A percentile compares a stretch with the other conserved stretches of the same genome.
Evolutionary conservation across 2,888 invertebrate genomes (phyloP).

Genomic region (Nysson spinosus): DNA sequence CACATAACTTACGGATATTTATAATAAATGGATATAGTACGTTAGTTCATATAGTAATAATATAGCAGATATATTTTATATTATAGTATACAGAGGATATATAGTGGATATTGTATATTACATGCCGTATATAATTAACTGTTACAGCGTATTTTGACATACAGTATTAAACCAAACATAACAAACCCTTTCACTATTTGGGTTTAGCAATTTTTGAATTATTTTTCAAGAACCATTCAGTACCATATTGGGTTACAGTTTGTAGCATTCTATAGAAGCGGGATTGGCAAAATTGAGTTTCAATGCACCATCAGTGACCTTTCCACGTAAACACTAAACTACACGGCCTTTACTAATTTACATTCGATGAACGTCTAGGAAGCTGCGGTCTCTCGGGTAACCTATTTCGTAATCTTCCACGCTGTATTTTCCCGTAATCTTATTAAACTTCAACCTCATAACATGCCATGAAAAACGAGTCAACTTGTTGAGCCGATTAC

Average conservation of each 20-base stretch:
- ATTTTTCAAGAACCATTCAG: not conserved
- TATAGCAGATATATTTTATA: too few relatives aligned
- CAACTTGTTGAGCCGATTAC: too few relatives aligned
- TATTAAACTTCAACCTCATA: slow-evolving; percentile 30
- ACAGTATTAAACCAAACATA: too few relatives aligned
- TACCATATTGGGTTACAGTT: not conserved
- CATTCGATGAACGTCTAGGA: slow-evolving; percentile 40
- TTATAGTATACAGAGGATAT: too few relatives aligned
- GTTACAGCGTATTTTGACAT: too few relatives aligned
- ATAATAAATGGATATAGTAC: too few relatives aligned
- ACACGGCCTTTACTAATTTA: slow-evolving; percentile 33
- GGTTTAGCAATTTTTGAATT: not conserved
- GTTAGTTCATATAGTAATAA: too few relatives aligned
- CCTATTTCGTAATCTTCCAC: slow-evolving; percentile 34
- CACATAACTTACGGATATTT: too few relatives aligned
- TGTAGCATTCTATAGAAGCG: not conserved
- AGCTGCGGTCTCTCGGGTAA: slow-evolving; percentile 14
- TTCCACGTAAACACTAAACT: slow-evolving; percentile 11
- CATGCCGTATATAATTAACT: too few relatives aligned
- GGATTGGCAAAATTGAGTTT: slow-evolving; percentile 6
- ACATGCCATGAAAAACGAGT: slow-evolving; percentile 1
- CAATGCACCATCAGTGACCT: slow-evolving; percentile 11
- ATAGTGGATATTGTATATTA: too few relatives aligned
- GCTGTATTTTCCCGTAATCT: slow-evolving; percentile 24
- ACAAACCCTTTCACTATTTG: not conserved